Base-by-base conservation (phyloP, 2,797 vertebrate species). In the Gymnodraco acuticeps region DNA sequence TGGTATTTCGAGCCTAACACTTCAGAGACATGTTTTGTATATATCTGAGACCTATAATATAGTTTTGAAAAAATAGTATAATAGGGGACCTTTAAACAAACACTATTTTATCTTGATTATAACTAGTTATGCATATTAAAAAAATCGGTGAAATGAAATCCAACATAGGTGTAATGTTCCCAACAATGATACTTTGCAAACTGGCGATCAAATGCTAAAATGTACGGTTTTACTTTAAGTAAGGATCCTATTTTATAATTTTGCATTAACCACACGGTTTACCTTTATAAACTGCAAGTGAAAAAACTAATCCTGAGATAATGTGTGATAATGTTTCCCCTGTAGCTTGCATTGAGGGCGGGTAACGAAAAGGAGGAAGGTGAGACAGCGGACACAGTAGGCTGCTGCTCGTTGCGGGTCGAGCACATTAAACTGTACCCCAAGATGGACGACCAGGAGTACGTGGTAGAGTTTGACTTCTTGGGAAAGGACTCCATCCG, bases 301-400 rank as follows among this genome's bases (percentile, higher is more conserved):
- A 70, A 59, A 13, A 14, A 59, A 42, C n/a, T 23, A 23, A 51
- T 43, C 41, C 38, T 15, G 8, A 77, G 7, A 31, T 73, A 61
- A 42, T 19, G 38, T 47, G 27, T 51, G 15, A 20, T 43, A 14
- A 2, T 43, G 19, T 64, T 67, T 48, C 11, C 46, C 20, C 56
- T 60, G 23, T 64, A 99, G 98, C 95, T 99, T 90, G 97, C 97
- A 68, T 88, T 99, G 90, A 96, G 98, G 94, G 97, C 97, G 58
- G 98, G 98, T 42, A 99, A 99, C 47, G 97, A 99, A 87, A 99
- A 99, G 88, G 98, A 99, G 75, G 97, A 99, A 92, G 97, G 97
- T 0, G 97, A 99, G 93, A 99, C 97, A 0, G 97, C 97, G 0
- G 98, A 99, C 92, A 99, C 98, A 0, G 97, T 99, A 33, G 97